Percentiles rank a stretch among this genome's conserved stretches.
Evolutionary conservation across 2,888 invertebrate species (phyloP).

Genomic region (Deilephila elpenor): DNA sequence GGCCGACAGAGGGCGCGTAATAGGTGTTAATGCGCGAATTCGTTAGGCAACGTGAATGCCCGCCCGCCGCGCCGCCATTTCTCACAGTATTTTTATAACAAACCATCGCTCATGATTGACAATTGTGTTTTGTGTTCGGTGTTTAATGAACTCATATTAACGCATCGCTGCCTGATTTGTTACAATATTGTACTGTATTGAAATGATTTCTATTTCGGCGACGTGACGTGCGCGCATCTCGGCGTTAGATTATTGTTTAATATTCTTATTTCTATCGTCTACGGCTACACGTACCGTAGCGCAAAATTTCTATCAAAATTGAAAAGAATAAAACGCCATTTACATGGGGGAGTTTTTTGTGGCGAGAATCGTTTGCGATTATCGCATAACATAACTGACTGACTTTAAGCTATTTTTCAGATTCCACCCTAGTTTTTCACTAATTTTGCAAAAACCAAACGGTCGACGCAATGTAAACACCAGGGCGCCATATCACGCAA

Average conservation of each 20-base stretch:
- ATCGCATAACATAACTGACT: too few relatives aligned
- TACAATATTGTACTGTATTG: not conserved
- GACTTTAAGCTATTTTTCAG: not conserved
- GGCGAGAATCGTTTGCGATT: too few relatives aligned
- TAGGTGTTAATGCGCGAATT: conserved; percentile 80
- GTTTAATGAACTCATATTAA: conserved; percentile 53
- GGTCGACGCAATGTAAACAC: not conserved
- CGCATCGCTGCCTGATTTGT: not conserved
- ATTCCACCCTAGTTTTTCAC: not conserved
- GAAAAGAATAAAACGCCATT: too few relatives aligned
- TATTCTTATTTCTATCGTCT: not conserved
- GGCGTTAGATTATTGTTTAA: not conserved
- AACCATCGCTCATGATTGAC: conserved; percentile 76
- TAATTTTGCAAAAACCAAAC: not conserved
- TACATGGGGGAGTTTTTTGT: too few relatives aligned
- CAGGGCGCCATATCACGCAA: conserved; percentile 44
- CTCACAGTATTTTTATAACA: conserved; percentile 74
- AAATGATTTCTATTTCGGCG: not conserved
- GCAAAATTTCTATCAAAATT: too few relatives aligned
- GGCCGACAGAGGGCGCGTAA: conserved; percentile 73
- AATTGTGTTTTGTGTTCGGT: conserved; percentile 64
- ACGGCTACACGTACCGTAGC: not conserved
- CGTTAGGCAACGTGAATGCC: conserved; percentile 72
- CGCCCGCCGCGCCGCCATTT: conserved; percentile 39
- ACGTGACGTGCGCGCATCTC: not conserved